Base-by-base conservation (phyloP, 2,797 vertebrate genomes). In the Psittacula echo region DNA sequence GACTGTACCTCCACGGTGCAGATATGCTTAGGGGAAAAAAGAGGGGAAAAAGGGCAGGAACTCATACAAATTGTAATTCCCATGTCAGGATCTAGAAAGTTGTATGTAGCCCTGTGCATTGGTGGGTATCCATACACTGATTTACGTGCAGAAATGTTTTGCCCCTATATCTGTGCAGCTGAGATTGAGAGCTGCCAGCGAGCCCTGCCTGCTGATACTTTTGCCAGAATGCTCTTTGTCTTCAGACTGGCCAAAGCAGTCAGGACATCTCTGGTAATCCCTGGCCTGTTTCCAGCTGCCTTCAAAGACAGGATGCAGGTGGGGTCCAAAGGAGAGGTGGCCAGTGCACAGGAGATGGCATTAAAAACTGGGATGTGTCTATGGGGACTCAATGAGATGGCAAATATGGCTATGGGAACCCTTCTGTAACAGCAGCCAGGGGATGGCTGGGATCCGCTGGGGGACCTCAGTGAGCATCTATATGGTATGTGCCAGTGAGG, bases 121-220 rank as follows among this genome's bases (percentile, higher is more conserved):
- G 42, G 21, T 68, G 53, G 41, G 12, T 67, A 5, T 50, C 32
- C 68, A 4, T 10, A 13, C 64, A 32, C 44, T 50, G 66, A 26
- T 65, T 24, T 11, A 20, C 16, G 48, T 21, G 30, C 51, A 66
- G 45, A 23, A 45, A 19, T 41, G n/a, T 6, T 48, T 5, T 7
- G 24, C 2, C 11, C 39, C 39, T 29, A 2, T 0, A 0, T 29
- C n/a, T 26, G 3, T 2, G 5, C 47, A 90, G 23, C 16, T 78
- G 86, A 65, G 50, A 5, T 0, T 42, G 60, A 51, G 41, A 60
- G 10, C 44, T 90, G 44, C 37, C 42, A 37, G 76, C 20, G 39
- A 62, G 34, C 21, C 12, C 41, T 90, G 70, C 44, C 32, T 80
- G 60, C 66, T 87, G 58, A 17, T 62, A 11, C n/a, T 51, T 10